A percentile compares a stretch with the other conserved stretches of the same genome.
phyloP scores from a whole-genome alignment of 2,888 invertebrate species.

The Allophyes oxyacanthae region DNA sequence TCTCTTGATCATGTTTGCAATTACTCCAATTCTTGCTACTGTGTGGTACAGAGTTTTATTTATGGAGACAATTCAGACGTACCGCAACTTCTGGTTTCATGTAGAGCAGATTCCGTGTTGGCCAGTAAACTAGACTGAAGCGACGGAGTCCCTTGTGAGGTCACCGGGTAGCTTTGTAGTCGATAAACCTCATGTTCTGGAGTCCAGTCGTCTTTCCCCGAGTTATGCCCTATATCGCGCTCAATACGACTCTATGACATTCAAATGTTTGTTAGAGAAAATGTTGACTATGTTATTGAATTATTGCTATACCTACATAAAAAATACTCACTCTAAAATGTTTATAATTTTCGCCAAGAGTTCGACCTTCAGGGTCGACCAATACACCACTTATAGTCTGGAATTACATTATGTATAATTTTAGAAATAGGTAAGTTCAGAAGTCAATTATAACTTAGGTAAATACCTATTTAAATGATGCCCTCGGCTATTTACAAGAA shows the following conservation, averaged over 20 bases:
- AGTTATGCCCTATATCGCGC: constrained; percentile 28
- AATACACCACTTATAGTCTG: constrained; percentile 69
- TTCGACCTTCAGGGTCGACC: constrained; percentile 29
- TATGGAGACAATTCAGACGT: constrained; percentile 1
- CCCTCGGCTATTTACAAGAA: too few relatives aligned
- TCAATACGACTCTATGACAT: constrained; percentile 35
- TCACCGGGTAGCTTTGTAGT: constrained; percentile 13
- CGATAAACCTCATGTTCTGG: constrained; percentile 1
- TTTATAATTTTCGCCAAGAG: constrained; percentile 2
- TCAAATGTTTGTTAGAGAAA: not conserved
- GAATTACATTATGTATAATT: constrained; percentile 37
- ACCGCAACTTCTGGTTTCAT: constrained; percentile 23
- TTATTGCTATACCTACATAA: too few relatives aligned
- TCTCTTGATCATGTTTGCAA: too few relatives aligned
- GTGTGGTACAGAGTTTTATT: too few relatives aligned
- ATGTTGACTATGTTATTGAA: too few relatives aligned
- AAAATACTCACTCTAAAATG: constrained; percentile 32
- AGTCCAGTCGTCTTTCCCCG: constrained; percentile 1
- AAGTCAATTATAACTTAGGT: not conserved
- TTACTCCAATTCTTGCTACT: too few relatives aligned
- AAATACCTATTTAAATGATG: not conserved
- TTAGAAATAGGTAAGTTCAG: not conserved
- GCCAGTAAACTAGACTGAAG: constrained; percentile 10
- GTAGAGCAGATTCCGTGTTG: constrained; percentile 1
- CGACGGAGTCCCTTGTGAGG: not conserved